phyloP scores from a whole-genome alignment of 2,888 invertebrate species.

The Melanostoma mellinum region DNA sequence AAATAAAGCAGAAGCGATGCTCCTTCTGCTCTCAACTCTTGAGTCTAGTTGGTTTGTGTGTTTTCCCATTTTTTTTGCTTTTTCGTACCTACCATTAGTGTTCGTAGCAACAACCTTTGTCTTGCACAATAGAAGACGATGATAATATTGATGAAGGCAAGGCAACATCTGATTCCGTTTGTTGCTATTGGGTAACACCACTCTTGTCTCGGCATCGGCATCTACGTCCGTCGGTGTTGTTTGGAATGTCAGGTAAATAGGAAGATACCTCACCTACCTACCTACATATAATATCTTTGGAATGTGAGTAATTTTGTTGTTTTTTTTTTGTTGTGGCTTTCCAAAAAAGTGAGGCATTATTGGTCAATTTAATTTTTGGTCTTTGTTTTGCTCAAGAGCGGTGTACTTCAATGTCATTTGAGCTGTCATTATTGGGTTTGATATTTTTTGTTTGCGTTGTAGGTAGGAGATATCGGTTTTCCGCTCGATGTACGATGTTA shows the following conservation, averaged over 20 bases:
- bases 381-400: slow-evolving; percentile 22
- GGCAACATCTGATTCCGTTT: slow-evolving; percentile 52
- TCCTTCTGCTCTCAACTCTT: slow-evolving; percentile 10
- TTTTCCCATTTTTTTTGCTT: neutral
- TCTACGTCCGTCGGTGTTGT: slow-evolving; percentile 4
- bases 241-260: slow-evolving; percentile 20
- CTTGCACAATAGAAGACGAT: slow-evolving; percentile 43
- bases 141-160: slow-evolving; percentile 34
- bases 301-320: slow-evolving; percentile 35
- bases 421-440: slow-evolving; percentile 7
- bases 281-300: slow-evolving; percentile 23
- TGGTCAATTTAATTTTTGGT: slow-evolving; percentile 2
- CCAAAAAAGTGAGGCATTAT: slow-evolving; percentile 36
- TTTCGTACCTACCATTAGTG: neutral
- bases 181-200: slow-evolving; percentile 60
- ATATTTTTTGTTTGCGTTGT: slow-evolving; percentile 7
- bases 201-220: neutral
- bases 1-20: slow-evolving; percentile 39
- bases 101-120: slow-evolving; percentile 37
- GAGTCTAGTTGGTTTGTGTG: neutral
- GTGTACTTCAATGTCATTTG: slow-evolving; percentile 6
- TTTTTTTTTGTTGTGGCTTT: slow-evolving; percentile 31
- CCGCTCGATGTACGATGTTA: neutral
- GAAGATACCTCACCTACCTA: slow-evolving; percentile 16
- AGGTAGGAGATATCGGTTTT: neutral